Evolutionary conservation across 2,113 vertebrate species (phyloP).

Genomic region (Erythrolamprus reginae): DNA sequence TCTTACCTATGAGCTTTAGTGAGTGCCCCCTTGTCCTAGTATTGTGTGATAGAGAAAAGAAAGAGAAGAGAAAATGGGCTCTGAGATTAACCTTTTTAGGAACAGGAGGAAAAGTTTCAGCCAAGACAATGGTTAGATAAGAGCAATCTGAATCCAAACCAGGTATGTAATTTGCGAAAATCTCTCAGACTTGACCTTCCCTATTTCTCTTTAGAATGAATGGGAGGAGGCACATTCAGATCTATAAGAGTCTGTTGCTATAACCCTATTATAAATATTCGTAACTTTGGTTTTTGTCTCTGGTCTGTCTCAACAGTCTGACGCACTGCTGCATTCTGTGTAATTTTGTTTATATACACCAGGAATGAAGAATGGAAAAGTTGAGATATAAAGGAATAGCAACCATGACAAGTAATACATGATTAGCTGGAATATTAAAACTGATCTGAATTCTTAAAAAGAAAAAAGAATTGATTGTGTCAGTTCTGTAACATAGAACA

Average conservation of each 20-base stretch:
- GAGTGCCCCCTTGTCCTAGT: too few species aligned
- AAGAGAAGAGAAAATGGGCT: too few species aligned
- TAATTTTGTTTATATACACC: neutral
- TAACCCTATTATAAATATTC: neutral
- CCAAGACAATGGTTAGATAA: neutral
- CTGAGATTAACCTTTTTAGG: neutral
- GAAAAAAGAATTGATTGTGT: neutral
- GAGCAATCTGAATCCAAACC: neutral
- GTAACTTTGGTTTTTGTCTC: neutral
- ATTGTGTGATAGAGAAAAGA: too few species aligned
- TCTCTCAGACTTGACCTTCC: neutral
- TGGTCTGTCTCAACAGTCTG: neutral
- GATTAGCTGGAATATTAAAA: neutral
- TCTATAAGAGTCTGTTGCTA: neutral
- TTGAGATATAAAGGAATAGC: neutral
- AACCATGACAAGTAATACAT: neutral
- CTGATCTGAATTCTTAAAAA: neutral
- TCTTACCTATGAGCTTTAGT: too few species aligned
- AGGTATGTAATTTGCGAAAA: neutral
- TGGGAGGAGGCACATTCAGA: neutral
- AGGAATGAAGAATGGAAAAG: neutral
- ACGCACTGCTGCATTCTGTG: neutral
- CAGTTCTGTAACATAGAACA: neutral
- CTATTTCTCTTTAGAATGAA: neutral
- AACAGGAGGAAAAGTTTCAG: neutral